phyloP scores from a whole-genome alignment of 2,888 invertebrate genomes.

The Alsophila aescularia region DNA sequence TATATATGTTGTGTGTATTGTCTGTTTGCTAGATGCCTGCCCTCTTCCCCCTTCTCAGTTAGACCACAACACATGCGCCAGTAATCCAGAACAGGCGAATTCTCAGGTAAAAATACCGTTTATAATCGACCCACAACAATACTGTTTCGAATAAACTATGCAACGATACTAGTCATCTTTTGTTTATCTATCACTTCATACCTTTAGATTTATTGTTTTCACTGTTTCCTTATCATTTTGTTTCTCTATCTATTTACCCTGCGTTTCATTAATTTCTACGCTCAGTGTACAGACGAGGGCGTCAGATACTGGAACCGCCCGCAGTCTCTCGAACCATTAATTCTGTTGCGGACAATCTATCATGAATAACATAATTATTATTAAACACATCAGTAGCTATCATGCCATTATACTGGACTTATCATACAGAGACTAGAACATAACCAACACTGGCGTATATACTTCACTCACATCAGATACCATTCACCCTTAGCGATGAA shows the following conservation, averaged over 20 bases:
- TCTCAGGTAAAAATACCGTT: slow-evolving; percentile 87
- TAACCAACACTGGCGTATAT: slow-evolving; percentile 77
- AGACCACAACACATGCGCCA: slow-evolving; percentile 93
- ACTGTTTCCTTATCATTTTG: slow-evolving; percentile 68
- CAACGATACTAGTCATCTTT: slow-evolving; percentile 79
- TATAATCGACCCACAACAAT: slow-evolving; percentile 81
- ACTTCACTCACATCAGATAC: slow-evolving; percentile 81
- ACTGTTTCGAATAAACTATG: slow-evolving; percentile 80
- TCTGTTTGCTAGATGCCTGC: slow-evolving; percentile 98
- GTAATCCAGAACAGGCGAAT: slow-evolving; percentile 88
- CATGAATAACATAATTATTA: slow-evolving; percentile 53
- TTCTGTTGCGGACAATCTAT: slow-evolving; percentile 42
- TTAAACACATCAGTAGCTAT: slow-evolving; percentile 73
- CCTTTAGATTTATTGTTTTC: slow-evolving; percentile 74
- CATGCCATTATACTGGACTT: slow-evolving; percentile 73
- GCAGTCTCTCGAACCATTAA: slow-evolving; percentile 56
- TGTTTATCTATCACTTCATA: slow-evolving; percentile 80
- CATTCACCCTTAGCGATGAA: slow-evolving; percentile 77
- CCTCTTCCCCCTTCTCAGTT: slow-evolving; percentile 94
- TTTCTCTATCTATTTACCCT: slow-evolving; percentile 54
- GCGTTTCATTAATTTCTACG: slow-evolving; percentile 64
- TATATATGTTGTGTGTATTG: slow-evolving; percentile 91
- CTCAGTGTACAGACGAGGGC: slow-evolving; percentile 70
- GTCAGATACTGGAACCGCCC: slow-evolving; percentile 52
- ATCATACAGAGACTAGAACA: slow-evolving; percentile 77